These are phyloP conservation scores for Xyrichtys novacula DNA, from an alignment of 2,797 vertebrate genomes.

Conservation along the genomic window DNA sequence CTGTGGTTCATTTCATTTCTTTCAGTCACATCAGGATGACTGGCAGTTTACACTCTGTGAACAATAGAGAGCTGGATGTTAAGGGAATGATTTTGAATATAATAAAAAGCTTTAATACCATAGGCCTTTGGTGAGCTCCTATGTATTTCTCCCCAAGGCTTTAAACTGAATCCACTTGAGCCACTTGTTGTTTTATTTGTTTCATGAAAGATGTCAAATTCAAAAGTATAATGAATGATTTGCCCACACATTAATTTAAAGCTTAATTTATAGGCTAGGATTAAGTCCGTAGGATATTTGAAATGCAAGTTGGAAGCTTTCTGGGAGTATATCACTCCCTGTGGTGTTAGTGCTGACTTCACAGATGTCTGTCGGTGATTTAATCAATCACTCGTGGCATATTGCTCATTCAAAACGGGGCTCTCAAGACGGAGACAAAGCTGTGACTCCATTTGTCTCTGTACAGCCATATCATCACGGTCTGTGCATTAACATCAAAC, in stretches of 20 bases:
- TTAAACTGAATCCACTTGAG: conserved; percentile 57
- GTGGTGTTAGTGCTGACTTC: conserved; percentile 70
- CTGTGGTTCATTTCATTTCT: conserved; percentile 62
- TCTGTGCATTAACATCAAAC: conserved; percentile 44
- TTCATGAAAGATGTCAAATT: conserved; percentile 54
- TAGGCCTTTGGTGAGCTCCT: conserved; percentile 14
- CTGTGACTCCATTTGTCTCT: conserved; percentile 30
- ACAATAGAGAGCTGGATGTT: conserved; percentile 32
- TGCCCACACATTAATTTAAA: conserved; percentile 62
- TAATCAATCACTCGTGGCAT: conserved; percentile 67
- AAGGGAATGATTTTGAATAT: conserved; percentile 30
- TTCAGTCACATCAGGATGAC: conserved; percentile 51
- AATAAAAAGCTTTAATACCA: conserved; percentile 40
- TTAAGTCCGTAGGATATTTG: conserved; percentile 44
- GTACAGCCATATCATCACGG: conserved; percentile 38
- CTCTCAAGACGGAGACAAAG: conserved; percentile 52
- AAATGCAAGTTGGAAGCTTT: conserved; percentile 58
- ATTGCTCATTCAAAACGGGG: conserved; percentile 56
- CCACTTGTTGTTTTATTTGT: conserved; percentile 52
- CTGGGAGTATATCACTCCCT: conserved; percentile 61
- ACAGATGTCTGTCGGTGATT: conserved; percentile 76
- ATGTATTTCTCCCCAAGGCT: conserved; percentile 20
- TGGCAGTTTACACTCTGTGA: conserved; percentile 33
- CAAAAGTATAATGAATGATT: conserved; percentile 55
- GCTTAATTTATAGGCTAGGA: conserved; percentile 63